Percentiles rank a stretch among this genome's conserved stretches.
Evolutionary conservation across 2,113 vertebrate genomes (phyloP).

Genomic region (Reinhardtius hippoglossoides): DNA sequence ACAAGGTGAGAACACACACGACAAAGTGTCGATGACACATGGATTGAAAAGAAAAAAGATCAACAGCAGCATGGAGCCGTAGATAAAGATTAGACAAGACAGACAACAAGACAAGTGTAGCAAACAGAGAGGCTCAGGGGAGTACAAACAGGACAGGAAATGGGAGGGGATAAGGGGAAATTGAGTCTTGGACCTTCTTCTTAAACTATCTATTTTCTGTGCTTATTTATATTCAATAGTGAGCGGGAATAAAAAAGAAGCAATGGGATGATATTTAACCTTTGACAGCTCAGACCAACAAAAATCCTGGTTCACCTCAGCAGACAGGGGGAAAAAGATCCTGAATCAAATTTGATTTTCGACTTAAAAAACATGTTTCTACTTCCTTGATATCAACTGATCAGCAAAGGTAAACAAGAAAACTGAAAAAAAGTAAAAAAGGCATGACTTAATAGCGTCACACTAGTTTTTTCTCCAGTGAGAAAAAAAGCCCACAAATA

Average conservation of each 20-base stretch:
- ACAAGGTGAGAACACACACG: constrained; percentile 52
- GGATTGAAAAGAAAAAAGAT: constrained; percentile 35
- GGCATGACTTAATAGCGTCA: constrained; percentile 49
- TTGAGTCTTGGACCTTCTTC: constrained; percentile 10
- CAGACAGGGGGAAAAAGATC: too few relatives aligned
- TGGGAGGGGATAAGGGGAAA: constrained; percentile 26
- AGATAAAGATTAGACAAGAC: constrained; percentile 62
- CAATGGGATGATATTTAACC: constrained; percentile 18
- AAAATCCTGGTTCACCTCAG: constrained; percentile 50
- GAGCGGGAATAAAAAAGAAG: constrained; percentile 22
- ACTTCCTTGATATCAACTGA: constrained; percentile 37
- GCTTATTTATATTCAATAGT: constrained; percentile 1
- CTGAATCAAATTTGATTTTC: too few relatives aligned
- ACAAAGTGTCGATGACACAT: constrained; percentile 49
- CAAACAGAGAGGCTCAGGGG: constrained; percentile 62
- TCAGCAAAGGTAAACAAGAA: constrained; percentile 60
- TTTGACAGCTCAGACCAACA: constrained; percentile 30
- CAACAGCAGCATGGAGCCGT: constrained; percentile 33
- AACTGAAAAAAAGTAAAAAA: not conserved
- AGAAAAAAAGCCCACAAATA: constrained; percentile 52
- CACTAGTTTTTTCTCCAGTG: constrained; percentile 45
- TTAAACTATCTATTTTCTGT: constrained; percentile 10
- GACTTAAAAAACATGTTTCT: constrained; percentile 20
- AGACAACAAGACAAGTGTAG: constrained; percentile 58
- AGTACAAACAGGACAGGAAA: constrained; percentile 51